Evolutionary conservation across 1,140 invertebrate species (phyloP).

Genomic region (Zelostemma sp.): DNA sequence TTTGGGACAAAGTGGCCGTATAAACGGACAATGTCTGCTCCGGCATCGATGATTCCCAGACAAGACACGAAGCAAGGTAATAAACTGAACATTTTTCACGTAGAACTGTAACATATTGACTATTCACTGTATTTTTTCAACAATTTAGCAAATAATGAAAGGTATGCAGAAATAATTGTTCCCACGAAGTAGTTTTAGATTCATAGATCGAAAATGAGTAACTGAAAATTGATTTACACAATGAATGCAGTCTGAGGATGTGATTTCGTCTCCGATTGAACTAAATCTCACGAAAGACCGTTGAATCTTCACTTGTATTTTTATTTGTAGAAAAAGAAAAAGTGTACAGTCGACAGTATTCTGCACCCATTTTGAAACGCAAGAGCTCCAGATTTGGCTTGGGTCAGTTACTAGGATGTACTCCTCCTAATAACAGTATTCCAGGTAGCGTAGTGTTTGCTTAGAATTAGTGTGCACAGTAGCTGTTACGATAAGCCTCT

Average conservation of each 20-base stretch:
- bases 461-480: slow-evolving; percentile 35
- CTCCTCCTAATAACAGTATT: slow-evolving; percentile 74
- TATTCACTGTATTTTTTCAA: slow-evolving; percentile 4
- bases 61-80: slow-evolving; percentile 84
- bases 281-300: no score
- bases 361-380: slow-evolving; percentile 89
- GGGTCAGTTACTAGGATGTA: slow-evolving; percentile 84
- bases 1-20: slow-evolving; percentile 96
- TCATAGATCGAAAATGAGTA: no score
- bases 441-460: slow-evolving; percentile 68
- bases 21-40: slow-evolving; percentile 92
- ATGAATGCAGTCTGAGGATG: no score
- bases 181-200: no score
- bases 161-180: not conserved
- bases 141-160: not conserved
- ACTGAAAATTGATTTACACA: no score
- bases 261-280: no score
- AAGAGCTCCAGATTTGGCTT: slow-evolving; percentile 92
- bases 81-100: no score
- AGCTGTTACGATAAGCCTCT: slow-evolving; percentile 21
- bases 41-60: slow-evolving; percentile 83
- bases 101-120: not conserved
- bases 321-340: slow-evolving; percentile 84
- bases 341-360: slow-evolving; percentile 89
- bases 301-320: no score